Evolutionary conservation across 2,113 vertebrate genomes (phyloP), one percentile per base, ranked within the genome.

Genomic region (Propithecus coquereli): DNA sequence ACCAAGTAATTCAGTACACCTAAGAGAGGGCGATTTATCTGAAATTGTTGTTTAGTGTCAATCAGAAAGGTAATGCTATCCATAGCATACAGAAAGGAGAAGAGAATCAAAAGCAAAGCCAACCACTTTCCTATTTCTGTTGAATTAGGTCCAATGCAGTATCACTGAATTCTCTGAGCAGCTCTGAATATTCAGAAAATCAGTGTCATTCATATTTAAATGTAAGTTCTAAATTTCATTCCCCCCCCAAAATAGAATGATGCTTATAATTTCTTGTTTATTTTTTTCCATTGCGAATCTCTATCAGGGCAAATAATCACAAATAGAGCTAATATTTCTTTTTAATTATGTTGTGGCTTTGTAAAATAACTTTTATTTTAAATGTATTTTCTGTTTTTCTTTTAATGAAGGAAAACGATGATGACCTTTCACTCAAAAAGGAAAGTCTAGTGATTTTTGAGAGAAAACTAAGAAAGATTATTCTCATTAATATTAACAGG

Each of bases 401-500:
- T 76, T 45, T 87, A 76, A 73, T 52, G 30, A 66, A 86, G 4
- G 11, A 65, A 76, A 92, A 89, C 83, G 76, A 20, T 54, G 43
- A 61, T 76, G 63, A 52, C 22, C 47, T 80, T 86, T 86, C 32
- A 90, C 11, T 86, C 27, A 89, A 93, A 73, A 16, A 16, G 30
- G 50, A 70, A 82, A 90, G 12, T 63, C 9, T 27, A 90, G 65
- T 66, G 50, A 90, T 84, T 22, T 84, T 22, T 76, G 47, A 85
- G 66, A 80, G 32, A 84, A 91, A 76, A 88, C 0, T 23, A 57
- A 89, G 12, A 43, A 34, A 93, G 10, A 45, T 43, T 82, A 89
- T 91, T 94, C 34, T 76, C 61, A 45, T 22, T 80, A 83, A 59
- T 77, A 97, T 92, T 91, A 94, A 93, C 61, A 85, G 17, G n/a